Evolutionary conservation across 2,888 invertebrate species (phyloP).

Genomic region (Fragum whitleyi): DNA sequence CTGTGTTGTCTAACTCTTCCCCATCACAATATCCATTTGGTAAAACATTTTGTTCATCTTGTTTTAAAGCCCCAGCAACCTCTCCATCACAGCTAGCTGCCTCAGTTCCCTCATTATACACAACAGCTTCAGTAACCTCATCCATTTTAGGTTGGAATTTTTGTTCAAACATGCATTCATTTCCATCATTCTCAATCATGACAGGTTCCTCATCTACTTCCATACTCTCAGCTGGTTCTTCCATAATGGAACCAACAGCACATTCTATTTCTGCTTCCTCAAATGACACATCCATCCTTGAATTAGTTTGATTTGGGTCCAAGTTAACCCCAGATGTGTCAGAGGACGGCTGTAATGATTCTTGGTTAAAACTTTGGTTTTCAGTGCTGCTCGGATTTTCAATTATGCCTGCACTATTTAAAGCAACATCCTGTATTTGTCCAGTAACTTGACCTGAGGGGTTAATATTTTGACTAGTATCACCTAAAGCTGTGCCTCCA

Average conservation of each 20-base stretch:
- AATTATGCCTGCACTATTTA: neutral
- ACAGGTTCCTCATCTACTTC: conserved; percentile 55
- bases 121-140: conserved; percentile 26
- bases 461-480: conserved; percentile 58
- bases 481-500: conserved; percentile 31
- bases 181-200: conserved; percentile 66
- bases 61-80: neutral
- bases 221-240: conserved; percentile 43
- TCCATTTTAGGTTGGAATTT: conserved; percentile 31
- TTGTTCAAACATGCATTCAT: conserved; percentile 64
- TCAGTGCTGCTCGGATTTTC: neutral
- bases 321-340: neutral
- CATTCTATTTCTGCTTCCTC: conserved; percentile 56
- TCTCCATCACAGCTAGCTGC: conserved; percentile 46
- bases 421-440: neutral
- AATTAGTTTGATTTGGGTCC: conserved; percentile 32
- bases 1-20: neutral
- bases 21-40: conserved; percentile 20
- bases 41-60: neutral
- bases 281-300: conserved; percentile 40
- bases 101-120: conserved; percentile 46
- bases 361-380: conserved; percentile 11
- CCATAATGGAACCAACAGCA: conserved; percentile 62
- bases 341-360: conserved; percentile 54
- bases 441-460: conserved; percentile 39